Evolutionary conservation across 2,888 invertebrate genomes (phyloP), one percentile per base, ranked within the genome.

Genomic region (Dorcus hopei): DNA sequence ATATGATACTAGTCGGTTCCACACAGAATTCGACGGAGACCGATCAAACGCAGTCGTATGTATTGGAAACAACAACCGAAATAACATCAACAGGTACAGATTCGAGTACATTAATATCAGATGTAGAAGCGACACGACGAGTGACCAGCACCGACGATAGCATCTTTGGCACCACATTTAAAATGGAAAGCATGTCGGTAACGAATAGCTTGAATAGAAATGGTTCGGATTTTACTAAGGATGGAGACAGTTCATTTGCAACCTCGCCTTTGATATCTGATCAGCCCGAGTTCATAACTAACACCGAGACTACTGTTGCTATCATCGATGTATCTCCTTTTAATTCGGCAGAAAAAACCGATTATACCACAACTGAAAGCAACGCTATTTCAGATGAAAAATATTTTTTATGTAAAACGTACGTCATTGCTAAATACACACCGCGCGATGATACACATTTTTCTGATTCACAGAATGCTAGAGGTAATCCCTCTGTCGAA

Each of bases 401-500:
- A 6, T 33, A 33, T 33, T 33, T 33, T 7, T 5, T 33, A 33
- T 33, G 26, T 33, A 33, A 33, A 33, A 33, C 3, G 26, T 33
- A 33, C 26, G 26, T 33, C 26, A 7, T 33, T 6, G 26, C 7
- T 33, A 33, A 33, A 4, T 33, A 42, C 7, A 42, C 5, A 14
- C 7, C 7, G 42, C 42, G 7, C 1, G 16, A 42, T 42, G 7
- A 42, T 11, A 45, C 45, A 45, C 3, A 45, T 9, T 33, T 16
- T 42, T 42, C 45, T 45, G 3, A 45, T 64, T 79, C 79, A 45
- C 68, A 91, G 90, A 60, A 83, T 91, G 66, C 72, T 81, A 0
- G 91, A 93, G 78, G 79, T 78, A 7, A 83, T 92, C 57, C 79
- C 86, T 0, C 75, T 80, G 23, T 65, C 73, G 2, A 80, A 84